Base-by-base conservation (phyloP, 1,140 invertebrate species). In the Eriocheir sinensis region DNA sequence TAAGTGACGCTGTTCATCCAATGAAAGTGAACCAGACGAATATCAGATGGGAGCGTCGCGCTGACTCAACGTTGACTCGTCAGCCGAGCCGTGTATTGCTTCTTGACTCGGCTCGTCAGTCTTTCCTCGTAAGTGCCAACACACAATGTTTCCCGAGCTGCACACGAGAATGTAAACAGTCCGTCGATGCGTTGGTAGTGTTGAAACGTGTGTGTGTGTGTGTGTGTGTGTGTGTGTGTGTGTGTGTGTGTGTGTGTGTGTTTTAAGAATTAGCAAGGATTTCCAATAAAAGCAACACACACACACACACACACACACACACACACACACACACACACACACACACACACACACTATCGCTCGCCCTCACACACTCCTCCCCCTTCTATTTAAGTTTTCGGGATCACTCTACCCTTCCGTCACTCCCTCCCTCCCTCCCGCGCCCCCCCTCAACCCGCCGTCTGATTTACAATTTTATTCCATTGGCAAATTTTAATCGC, bases 401-500 rank as follows among this genome's bases (percentile, higher is more conserved):
- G 60, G 60, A 72, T 53, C 6, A 53, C 88, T 38, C 88, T 41
- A 40, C 85, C 40, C 38, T 41, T 32, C 34, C 80, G 2, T 41
- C 21, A 30, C 40, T 27, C 91, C 91, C 91, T 27, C 34, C 79
- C 12, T 6, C 36, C 21, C 89, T 36, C 89, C 48, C 36, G 40
- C 17, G n/a, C 36, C 34, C 41, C 90, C 91, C 91, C 12, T 32
- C 60, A 79, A 40, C 79, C 90, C 32, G 40, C 32, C 60, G 81
- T 32, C 92, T 85, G 83, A 93, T 93, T 93, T 93, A 86, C 92
- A 88, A 93, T 93, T 93, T 93, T 93, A 93, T 93, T 93, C 92
- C 92, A 93, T 93, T 93, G 92, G 92, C 83, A 93, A 93, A 93
- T 93, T 93, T 93, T 93, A 93, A 93, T 93, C 92, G 92, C 48